Conservation (phyloP, 2,888 invertebrate genomes). For the Monoplex corrugatus region DNA sequence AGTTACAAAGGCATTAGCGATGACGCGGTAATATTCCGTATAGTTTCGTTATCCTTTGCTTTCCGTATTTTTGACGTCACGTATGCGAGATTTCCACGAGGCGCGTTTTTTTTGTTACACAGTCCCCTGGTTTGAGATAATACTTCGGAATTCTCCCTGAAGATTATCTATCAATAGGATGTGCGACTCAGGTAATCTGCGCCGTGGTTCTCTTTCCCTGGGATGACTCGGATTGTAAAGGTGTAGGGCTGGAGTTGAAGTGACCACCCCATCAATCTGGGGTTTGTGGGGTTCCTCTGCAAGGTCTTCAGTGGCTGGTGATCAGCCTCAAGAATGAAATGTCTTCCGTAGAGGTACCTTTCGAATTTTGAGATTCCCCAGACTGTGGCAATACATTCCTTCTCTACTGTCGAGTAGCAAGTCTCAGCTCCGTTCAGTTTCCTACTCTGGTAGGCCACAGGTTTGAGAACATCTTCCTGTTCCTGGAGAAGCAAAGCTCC, state of each 20-base stretch:
- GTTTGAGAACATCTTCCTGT: background rate
- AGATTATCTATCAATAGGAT: too few species aligned
- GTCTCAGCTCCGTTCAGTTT: background rate
- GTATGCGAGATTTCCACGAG: too few species aligned
- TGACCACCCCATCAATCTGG: background rate
- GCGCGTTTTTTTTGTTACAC: too few species aligned
- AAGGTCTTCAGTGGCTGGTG: background rate
- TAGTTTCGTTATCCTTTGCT: too few species aligned
- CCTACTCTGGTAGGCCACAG: conserved; percentile 28
- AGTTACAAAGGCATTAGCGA: too few species aligned
- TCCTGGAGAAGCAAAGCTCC: conserved; percentile 45
- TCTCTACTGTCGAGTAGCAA: conserved; percentile 20
- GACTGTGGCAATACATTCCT: conserved; percentile 12
- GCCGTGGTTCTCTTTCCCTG: background rate
- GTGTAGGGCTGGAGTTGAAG: background rate
- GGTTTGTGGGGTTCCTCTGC: background rate
- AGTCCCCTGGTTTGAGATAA: too few species aligned
- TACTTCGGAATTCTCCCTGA: too few species aligned
- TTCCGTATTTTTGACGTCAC: too few species aligned
- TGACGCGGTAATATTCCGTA: too few species aligned
- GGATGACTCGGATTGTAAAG: background rate
- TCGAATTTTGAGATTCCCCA: background rate
- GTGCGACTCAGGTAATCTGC: too few species aligned
- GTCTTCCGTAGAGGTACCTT: background rate
- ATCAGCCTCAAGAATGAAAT: background rate